These are phyloP conservation scores for Myzus persicae DNA, from an alignment of 1,140 invertebrate species.

Conservation along the genomic window DNA sequence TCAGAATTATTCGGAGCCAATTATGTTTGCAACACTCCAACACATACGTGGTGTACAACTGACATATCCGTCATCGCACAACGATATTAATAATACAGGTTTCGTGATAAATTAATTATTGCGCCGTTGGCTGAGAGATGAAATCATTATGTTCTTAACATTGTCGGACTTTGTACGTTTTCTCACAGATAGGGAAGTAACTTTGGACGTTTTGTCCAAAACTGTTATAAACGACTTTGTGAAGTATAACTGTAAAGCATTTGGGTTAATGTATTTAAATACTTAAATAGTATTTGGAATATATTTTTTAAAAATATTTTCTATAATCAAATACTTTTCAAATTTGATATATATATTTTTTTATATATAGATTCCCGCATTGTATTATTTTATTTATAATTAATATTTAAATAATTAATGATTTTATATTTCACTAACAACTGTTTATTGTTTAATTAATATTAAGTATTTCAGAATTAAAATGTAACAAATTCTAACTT, in stretches of 20 bases:
- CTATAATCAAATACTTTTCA: background rate
- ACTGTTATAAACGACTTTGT: background rate
- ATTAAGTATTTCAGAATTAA: background rate
- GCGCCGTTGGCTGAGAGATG: background rate
- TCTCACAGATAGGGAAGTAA: background rate
- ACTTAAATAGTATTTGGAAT: background rate
- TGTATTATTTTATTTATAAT: no score
- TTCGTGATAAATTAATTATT: background rate
- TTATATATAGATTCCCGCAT: background rate
- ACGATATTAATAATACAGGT: background rate
- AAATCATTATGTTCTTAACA: background rate
- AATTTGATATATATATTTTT: background rate
- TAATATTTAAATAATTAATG: background rate
- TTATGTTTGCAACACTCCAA: background rate
- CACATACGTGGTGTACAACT: background rate
- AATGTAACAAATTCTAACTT: background rate
- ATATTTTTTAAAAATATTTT: background rate
- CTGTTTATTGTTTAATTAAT: background rate
- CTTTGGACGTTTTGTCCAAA: background rate
- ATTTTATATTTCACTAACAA: background rate
- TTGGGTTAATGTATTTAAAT: background rate
- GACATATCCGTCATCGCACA: background rate
- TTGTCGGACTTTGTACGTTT: background rate
- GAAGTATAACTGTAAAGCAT: background rate
- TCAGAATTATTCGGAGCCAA: background rate